Conservation (phyloP, 2,113 vertebrate species). For the Bubo bubo region DNA sequence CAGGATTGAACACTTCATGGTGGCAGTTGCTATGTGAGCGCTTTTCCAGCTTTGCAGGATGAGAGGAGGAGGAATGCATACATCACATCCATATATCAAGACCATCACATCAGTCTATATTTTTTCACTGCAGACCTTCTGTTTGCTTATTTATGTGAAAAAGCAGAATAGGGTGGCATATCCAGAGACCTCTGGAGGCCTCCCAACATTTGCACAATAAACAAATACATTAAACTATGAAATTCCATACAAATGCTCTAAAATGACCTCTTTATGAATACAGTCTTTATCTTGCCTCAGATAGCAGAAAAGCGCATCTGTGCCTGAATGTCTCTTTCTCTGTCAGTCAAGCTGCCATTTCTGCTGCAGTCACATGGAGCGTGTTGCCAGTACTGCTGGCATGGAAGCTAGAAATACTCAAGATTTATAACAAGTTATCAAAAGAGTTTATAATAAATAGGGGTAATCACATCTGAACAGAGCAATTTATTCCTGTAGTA, state of each 20-base stretch:
- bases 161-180: neutral
- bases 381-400: neutral
- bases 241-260: neutral
- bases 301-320: neutral
- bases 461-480: neutral
- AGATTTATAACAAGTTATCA: constrained; percentile 20
- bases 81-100: neutral
- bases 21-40: neutral
- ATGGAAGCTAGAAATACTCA: neutral
- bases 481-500: neutral
- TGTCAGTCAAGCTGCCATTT: neutral
- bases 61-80: neutral
- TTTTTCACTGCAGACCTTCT: neutral
- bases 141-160: neutral
- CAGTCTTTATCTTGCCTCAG: neutral
- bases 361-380: neutral
- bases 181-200: neutral
- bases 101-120: neutral
- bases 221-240: neutral
- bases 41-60: neutral
- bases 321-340: neutral
- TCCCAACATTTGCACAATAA: neutral
- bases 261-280: neutral
- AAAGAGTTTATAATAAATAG: constrained; percentile 29
- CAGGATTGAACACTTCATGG: accelerated